These are phyloP conservation scores for Alosa sapidissima DNA, from an alignment of 2,797 vertebrate genomes.

Conservation along the genomic window DNA sequence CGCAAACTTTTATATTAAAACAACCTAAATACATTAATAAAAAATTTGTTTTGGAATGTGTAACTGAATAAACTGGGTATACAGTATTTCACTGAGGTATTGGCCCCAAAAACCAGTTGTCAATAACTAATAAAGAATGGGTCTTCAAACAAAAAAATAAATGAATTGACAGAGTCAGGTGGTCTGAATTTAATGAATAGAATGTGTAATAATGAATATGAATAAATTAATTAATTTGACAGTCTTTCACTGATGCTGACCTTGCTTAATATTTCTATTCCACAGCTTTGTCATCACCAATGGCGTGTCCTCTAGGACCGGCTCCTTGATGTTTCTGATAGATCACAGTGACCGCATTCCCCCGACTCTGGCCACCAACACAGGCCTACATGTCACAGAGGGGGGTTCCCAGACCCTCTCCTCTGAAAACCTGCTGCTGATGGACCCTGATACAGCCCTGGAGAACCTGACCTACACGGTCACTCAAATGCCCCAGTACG, in stretches of 20 bases:
- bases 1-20: neutral
- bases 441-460: conserved; percentile 66
- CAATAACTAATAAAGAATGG: neutral
- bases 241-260: neutral
- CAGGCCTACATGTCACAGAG: conserved; percentile 64
- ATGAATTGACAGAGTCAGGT: neutral
- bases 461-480: conserved; percentile 64
- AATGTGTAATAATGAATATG: neutral
- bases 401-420: conserved; percentile 55
- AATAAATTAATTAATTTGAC: neutral
- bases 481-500: conserved; percentile 62
- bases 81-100: neutral
- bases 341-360: conserved; percentile 65
- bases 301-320: conserved; percentile 59
- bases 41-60: neutral
- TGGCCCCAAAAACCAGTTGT: neutral
- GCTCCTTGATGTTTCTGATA: conserved; percentile 60
- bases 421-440: conserved; percentile 63
- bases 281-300: conserved; percentile 77
- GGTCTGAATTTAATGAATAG: neutral
- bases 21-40: neutral
- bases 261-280: conserved; percentile 15
- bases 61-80: neutral
- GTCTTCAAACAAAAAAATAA: neutral
- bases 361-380: conserved; percentile 63